phyloP scores from a whole-genome alignment of 2,797 vertebrate species.

The Psittacula echo region DNA sequence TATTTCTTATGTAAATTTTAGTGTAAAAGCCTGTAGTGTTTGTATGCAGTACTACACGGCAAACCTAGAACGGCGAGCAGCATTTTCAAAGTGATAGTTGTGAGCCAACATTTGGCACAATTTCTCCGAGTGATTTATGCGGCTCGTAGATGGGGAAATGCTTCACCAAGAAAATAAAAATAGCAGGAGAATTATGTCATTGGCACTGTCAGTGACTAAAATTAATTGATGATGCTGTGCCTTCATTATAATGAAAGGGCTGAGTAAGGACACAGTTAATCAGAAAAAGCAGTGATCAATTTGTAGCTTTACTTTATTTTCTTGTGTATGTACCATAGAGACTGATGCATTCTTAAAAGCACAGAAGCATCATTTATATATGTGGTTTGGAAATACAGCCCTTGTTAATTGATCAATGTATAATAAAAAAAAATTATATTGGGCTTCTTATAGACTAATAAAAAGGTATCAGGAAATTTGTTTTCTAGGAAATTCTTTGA shows the following conservation, averaged over 20 bases:
- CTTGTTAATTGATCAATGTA: not conserved
- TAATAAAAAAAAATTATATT: not conserved
- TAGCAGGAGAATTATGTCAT: slow-evolving; percentile 26
- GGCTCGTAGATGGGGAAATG: not conserved
- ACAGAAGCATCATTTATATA: not conserved
- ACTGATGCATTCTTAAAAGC: not conserved
- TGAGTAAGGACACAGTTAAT: slow-evolving; percentile 19
- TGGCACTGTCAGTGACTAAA: slow-evolving; percentile 46
- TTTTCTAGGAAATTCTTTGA: not conserved
- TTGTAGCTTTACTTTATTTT: slow-evolving; percentile 15
- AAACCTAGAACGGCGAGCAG: not conserved
- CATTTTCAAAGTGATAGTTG: not conserved
- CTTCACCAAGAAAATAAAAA: slow-evolving; percentile 46
- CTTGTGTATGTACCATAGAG: not conserved
- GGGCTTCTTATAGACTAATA: not conserved
- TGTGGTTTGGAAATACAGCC: not conserved
- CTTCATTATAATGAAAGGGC: slow-evolving; percentile 53
- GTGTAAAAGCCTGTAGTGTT: not conserved
- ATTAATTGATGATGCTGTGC: slow-evolving; percentile 49
- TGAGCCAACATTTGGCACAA: not conserved
- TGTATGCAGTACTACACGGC: not conserved
- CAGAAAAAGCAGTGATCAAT: not conserved
- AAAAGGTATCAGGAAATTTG: not conserved
- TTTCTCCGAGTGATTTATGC: slow-evolving; percentile 35
- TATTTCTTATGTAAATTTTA: not conserved